A percentile compares a stretch with the other conserved stretches of the same genome.
Evolutionary conservation across 2,113 vertebrate species (phyloP).

Genomic region (Plotosus lineatus): DNA sequence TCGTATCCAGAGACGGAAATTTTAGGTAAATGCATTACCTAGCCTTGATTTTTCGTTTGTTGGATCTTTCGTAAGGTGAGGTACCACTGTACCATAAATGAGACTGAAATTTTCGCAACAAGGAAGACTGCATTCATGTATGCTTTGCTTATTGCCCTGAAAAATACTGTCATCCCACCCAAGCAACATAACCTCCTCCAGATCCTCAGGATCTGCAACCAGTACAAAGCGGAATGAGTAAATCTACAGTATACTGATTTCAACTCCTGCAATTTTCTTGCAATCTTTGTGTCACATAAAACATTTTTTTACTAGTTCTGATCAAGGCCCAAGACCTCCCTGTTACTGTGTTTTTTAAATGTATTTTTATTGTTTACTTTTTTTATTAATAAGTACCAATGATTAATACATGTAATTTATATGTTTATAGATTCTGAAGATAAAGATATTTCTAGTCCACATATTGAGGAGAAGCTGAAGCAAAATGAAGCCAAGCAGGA

Average conservation of each 20-base stretch:
- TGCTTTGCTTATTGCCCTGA: background rate
- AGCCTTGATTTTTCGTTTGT: too few relatives aligned
- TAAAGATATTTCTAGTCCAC: background rate
- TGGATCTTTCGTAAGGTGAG: too few relatives aligned
- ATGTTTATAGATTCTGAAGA: constrained; percentile 37
- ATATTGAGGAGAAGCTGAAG: constrained; percentile 35
- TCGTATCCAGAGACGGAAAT: too few relatives aligned
- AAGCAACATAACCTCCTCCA: background rate
- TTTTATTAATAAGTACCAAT: background rate
- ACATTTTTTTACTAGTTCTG: background rate
- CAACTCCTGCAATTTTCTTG: background rate
- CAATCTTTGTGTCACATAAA: background rate
- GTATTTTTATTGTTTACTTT: background rate
- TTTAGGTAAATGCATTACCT: too few relatives aligned
- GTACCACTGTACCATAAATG: too few relatives aligned
- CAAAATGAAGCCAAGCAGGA: constrained; percentile 55
- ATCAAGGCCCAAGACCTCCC: background rate
- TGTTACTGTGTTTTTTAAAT: background rate
- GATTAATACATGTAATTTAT: background rate
- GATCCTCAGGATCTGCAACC: background rate
- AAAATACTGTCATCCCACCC: background rate
- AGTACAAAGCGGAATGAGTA: background rate
- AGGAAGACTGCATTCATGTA: too few relatives aligned
- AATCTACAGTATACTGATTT: background rate
- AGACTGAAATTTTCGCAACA: too few relatives aligned